These are phyloP conservation scores for Rhadinocentrus ornatus DNA, from an alignment of 2,797 vertebrate genomes.

Conservation along the genomic window DNA sequence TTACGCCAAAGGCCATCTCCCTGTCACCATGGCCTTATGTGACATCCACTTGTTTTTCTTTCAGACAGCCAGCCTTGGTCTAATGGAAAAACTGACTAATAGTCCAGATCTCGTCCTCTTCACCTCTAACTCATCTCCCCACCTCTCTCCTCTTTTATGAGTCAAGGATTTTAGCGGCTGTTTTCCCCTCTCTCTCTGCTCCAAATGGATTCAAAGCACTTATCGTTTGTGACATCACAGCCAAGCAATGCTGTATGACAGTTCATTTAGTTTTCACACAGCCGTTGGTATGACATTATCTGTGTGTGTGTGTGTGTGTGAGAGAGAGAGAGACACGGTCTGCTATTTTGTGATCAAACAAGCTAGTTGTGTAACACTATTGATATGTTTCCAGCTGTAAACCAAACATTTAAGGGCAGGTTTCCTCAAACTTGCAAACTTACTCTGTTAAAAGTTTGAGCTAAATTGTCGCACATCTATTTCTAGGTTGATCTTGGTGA, in stretches of 20 bases:
- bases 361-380: constrained; percentile 44
- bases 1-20: constrained; percentile 48
- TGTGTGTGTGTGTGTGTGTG: constrained; percentile 3
- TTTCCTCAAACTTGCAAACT: neutral
- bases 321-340: neutral
- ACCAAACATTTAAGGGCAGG: constrained; percentile 11
- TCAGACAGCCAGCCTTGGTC: constrained; percentile 67
- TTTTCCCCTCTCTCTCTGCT: constrained; percentile 22
- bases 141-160: constrained; percentile 67
- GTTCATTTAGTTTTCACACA: constrained; percentile 28
- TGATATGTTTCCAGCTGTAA: constrained; percentile 48
- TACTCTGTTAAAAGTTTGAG: neutral
- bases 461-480: neutral
- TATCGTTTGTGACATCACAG: constrained; percentile 72
- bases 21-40: constrained; percentile 72
- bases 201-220: constrained; percentile 65
- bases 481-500: constrained; percentile 5
- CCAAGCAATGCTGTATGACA: constrained; percentile 44
- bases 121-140: constrained; percentile 45
- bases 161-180: constrained; percentile 71
- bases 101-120: constrained; percentile 58
- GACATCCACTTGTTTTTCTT: constrained; percentile 80
- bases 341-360: constrained; percentile 27
- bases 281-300: constrained; percentile 34
- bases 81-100: constrained; percentile 86